phyloP scores from a whole-genome alignment of 2,113 vertebrate species.

The Monarcha castaneiventris region DNA sequence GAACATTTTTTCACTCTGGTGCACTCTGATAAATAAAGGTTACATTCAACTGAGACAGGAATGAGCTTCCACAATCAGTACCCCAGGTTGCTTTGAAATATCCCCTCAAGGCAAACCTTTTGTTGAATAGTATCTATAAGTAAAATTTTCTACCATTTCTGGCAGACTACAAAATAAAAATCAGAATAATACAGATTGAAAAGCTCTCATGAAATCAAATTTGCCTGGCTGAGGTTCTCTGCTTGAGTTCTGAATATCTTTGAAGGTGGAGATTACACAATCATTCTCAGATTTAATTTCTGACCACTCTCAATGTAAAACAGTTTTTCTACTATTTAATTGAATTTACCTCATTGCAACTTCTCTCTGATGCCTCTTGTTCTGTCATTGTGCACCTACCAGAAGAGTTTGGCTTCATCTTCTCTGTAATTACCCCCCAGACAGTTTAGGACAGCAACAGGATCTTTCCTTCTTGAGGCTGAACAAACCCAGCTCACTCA shows the following conservation, averaged over 20 bases:
- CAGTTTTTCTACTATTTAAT: background rate
- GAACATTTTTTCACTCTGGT: background rate
- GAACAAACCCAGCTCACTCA: background rate
- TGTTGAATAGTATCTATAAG: background rate
- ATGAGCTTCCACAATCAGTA: background rate
- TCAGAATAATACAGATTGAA: background rate
- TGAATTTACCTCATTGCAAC: background rate
- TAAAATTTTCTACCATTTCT: background rate
- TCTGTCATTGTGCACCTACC: background rate
- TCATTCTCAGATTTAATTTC: background rate
- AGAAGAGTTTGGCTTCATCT: background rate
- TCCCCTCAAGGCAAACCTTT: background rate
- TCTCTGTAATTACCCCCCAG: background rate
- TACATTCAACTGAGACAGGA: background rate
- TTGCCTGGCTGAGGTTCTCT: background rate
- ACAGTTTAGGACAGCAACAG: background rate
- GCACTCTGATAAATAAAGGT: background rate
- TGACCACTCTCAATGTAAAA: background rate
- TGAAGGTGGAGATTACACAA: background rate
- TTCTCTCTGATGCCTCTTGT: background rate
- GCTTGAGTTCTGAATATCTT: background rate
- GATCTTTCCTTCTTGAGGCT: background rate
- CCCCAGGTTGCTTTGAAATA: background rate
- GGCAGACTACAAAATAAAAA: background rate
- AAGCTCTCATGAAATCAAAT: background rate